These are phyloP conservation scores for Leucophenga montana DNA, from an alignment of 2,888 invertebrate species.

Conservation along the genomic window DNA sequence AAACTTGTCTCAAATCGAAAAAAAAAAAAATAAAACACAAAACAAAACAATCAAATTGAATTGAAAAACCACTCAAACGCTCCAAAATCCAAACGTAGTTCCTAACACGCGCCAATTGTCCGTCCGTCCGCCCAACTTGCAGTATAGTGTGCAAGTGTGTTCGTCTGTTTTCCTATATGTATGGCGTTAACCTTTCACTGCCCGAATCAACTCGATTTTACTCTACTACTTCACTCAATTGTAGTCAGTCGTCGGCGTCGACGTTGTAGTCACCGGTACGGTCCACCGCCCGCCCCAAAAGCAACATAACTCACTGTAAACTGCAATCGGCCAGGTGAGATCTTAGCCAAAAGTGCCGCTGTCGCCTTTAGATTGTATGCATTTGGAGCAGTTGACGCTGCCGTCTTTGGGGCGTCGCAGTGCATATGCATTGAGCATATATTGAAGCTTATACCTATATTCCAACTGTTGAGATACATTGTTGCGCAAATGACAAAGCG, in stretches of 20 bases:
- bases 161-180: conserved; percentile 25
- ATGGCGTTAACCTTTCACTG: conserved; percentile 50
- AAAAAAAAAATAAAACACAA: background rate
- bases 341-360: conserved; percentile 40
- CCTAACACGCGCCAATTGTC: conserved; percentile 17
- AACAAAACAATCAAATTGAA: conserved; percentile 11
- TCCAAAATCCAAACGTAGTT: conserved; percentile 41
- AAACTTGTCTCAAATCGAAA: conserved; percentile 40
- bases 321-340: conserved; percentile 56
- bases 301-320: conserved; percentile 46
- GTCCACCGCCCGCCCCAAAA: background rate
- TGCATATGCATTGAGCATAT: conserved; percentile 18
- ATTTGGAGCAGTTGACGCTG: conserved; percentile 25
- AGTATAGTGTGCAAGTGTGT: conserved; percentile 41
- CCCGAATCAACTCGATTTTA: conserved; percentile 41
- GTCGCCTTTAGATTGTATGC: conserved; percentile 18
- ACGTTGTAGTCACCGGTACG: conserved; percentile 5
- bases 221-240: conserved; percentile 33
- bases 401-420: conserved; percentile 3
- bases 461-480: conserved; percentile 41
- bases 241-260: conserved; percentile 15
- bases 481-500: conserved; percentile 57
- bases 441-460: background rate
- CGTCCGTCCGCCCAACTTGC: conserved; percentile 28
- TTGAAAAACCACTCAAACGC: conserved; percentile 44